phyloP scores from a whole-genome alignment of 2,797 vertebrate genomes.

The Cynopterus sphinx region DNA sequence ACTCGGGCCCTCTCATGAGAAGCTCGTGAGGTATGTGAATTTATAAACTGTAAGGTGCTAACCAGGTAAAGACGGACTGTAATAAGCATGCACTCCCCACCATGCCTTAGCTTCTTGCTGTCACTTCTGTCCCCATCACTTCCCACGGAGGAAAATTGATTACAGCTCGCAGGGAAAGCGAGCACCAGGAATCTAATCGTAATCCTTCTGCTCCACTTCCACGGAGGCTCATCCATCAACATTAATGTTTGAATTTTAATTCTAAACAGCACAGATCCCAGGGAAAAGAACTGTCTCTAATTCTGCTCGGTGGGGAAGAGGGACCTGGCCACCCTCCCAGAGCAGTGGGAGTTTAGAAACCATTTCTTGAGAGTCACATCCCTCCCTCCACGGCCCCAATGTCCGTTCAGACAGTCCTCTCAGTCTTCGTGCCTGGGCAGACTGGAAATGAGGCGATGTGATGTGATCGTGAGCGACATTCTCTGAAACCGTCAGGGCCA shows the following conservation, averaged over 20 bases:
- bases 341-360: neutral
- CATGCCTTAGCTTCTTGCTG: neutral
- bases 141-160: neutral
- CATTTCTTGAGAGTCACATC: neutral
- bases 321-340: neutral
- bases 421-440: neutral
- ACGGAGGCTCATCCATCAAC: neutral
- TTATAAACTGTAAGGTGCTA: neutral
- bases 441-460: neutral
- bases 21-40: neutral
- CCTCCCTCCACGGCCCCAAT: neutral
- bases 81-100: neutral
- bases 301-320: neutral
- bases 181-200: neutral
- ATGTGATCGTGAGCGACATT: neutral
- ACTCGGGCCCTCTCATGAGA: neutral
- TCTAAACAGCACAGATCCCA: neutral
- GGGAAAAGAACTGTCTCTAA: neutral
- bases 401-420: neutral
- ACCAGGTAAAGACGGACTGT: neutral
- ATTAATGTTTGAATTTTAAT: neutral
- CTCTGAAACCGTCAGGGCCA: conserved; percentile 4
- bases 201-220: conserved; percentile 4
- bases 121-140: neutral
- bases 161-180: neutral